Evolutionary conservation across 2,113 vertebrate genomes (phyloP).

Genomic region (Cyprinus carpio): DNA sequence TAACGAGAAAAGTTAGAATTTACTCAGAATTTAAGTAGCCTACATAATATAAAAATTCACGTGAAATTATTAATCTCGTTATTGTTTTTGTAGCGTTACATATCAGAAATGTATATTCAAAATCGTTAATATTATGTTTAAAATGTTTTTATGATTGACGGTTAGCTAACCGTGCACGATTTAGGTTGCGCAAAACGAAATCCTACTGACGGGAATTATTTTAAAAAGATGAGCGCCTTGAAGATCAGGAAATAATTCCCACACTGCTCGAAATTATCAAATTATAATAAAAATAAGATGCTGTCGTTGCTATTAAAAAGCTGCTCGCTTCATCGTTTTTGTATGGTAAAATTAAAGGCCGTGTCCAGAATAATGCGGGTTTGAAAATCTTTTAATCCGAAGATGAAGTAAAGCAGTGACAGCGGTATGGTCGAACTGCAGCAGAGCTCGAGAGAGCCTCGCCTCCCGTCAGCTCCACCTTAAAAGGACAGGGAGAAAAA

Average conservation of each 20-base stretch:
- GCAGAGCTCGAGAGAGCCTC: conserved; percentile 44
- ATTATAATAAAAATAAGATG: background rate
- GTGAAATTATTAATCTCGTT: background rate
- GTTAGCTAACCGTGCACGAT: background rate
- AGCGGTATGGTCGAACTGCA: conserved; percentile 64
- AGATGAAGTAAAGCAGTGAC: conserved; percentile 65
- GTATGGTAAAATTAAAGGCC: background rate
- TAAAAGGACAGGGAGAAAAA: conserved; percentile 47
- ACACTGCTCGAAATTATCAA: background rate
- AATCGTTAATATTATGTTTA: background rate
- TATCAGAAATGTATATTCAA: no score
- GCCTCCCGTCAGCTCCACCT: conserved; percentile 64
- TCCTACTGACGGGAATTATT: background rate
- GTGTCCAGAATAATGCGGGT: conserved; percentile 19
- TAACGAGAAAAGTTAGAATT: background rate
- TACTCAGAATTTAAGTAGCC: background rate
- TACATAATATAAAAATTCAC: background rate
- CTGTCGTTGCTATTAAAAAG: background rate
- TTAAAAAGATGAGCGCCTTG: background rate
- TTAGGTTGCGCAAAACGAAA: background rate
- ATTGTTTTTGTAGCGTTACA: background rate
- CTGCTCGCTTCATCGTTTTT: conserved; percentile 5
- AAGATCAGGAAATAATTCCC: background rate
- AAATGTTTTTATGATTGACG: background rate
- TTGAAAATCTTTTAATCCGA: conserved; percentile 69